A percentile compares a stretch with the other conserved stretches of the same genome.
Evolutionary conservation across 2,797 vertebrate genomes (phyloP).

Genomic region (Melopsittacus undulatus): DNA sequence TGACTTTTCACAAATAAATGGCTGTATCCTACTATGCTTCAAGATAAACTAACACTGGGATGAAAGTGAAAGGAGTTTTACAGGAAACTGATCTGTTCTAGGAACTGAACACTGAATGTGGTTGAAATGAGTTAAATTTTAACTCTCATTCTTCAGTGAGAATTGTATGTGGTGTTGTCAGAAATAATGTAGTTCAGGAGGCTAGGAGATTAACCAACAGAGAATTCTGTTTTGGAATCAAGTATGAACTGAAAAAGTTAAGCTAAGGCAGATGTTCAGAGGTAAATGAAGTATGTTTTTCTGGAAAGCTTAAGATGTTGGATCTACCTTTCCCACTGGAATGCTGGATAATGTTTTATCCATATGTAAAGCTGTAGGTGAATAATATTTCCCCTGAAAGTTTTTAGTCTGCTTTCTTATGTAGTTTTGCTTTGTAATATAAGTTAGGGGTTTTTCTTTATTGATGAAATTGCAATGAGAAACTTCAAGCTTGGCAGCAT

Average conservation of each 20-base stretch:
- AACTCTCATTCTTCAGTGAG: not conserved
- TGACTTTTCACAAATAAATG: not conserved
- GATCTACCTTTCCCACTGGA: not conserved
- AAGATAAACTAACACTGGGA: not conserved
- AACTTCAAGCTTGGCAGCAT: not conserved
- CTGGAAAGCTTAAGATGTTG: not conserved
- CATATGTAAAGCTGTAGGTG: not conserved
- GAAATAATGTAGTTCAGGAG: not conserved
- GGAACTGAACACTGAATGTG: not conserved
- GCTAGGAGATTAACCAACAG: not conserved
- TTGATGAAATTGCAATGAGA: not conserved
- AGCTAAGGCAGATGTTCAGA: not conserved
- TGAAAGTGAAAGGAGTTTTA: not conserved
- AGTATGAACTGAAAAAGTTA: not conserved
- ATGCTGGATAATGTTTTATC: conserved; percentile 11
- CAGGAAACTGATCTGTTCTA: not conserved
- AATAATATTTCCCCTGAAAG: not conserved
- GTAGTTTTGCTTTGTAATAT: not conserved
- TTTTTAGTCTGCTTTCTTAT: not conserved
- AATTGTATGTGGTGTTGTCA: not conserved
- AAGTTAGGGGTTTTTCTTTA: not conserved
- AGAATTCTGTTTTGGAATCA: not conserved
- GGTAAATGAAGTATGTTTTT: not conserved
- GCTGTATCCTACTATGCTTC: not conserved
- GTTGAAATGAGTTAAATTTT: not conserved